phyloP scores from a whole-genome alignment of 2,888 invertebrate genomes.

The Eupithecia insigniata region DNA sequence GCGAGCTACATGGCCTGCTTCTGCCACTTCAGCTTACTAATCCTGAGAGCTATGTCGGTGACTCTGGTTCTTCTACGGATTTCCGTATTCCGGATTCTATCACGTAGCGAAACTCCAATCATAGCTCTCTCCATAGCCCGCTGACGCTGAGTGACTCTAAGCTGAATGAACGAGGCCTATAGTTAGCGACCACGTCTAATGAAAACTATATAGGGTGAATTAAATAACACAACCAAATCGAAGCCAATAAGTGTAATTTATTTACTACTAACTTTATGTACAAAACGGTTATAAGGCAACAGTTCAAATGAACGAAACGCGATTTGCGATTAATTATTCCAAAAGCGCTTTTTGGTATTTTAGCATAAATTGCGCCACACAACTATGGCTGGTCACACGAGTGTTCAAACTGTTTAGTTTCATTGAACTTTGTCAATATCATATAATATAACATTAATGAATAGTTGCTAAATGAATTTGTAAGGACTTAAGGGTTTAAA shows the following conservation, averaged over 20 bases:
- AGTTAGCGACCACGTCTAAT: no score
- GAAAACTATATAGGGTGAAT: neutral
- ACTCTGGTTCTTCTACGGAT: no score
- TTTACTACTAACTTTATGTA: conserved; percentile 81
- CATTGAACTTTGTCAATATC: neutral
- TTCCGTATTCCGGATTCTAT: no score
- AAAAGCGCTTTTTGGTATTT: conserved; percentile 32
- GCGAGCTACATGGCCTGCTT: no score
- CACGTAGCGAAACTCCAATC: no score
- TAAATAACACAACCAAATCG: conserved; percentile 66
- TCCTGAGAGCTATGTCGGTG: no score
- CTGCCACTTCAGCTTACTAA: no score
- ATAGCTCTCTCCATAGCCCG: no score
- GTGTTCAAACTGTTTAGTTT: neutral
- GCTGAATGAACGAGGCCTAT: no score
- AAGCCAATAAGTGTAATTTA: conserved; percentile 82
- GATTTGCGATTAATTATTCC: conserved; percentile 38
- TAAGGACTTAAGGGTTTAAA: no score
- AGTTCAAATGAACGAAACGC: conserved; percentile 77
- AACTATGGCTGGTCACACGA: conserved; percentile 32
- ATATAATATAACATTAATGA: neutral
- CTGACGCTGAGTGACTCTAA: no score
- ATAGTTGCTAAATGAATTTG: neutral
- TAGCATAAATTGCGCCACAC: conserved; percentile 58
- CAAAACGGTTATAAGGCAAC: conserved; percentile 84